Evolutionary conservation across 2,797 vertebrate genomes (phyloP).

Genomic region (Gallinago stenura): DNA sequence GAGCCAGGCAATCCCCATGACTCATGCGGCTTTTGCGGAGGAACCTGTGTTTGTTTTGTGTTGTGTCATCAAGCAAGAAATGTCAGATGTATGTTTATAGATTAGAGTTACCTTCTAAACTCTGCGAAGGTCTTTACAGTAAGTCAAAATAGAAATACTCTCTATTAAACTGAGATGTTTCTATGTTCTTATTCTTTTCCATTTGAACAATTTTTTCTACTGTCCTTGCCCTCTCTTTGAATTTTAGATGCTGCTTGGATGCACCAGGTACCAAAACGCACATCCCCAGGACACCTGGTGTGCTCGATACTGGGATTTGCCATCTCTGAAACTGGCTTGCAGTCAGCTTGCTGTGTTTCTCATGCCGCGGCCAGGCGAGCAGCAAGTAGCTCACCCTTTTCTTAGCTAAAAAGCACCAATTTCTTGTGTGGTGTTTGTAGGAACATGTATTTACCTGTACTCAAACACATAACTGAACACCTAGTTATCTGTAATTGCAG

Average conservation of each 20-base stretch:
- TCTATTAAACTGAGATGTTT: background rate
- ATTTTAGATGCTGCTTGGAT: background rate
- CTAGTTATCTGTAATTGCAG: background rate
- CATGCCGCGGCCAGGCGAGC: rapidly evolving
- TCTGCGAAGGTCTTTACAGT: background rate
- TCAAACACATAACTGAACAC: background rate
- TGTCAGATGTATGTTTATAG: conserved; percentile 13
- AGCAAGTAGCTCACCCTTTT: background rate
- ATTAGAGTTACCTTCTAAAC: conserved; percentile 10
- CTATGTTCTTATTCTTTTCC: background rate
- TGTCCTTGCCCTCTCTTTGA: background rate
- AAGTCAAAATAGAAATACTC: background rate
- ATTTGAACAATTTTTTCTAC: background rate
- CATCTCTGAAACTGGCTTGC: background rate
- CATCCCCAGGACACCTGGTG: rapidly evolving
- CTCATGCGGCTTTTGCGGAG: background rate
- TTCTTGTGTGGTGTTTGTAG: background rate
- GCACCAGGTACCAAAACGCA: rapidly evolving
- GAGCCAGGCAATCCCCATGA: background rate
- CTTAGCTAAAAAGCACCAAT: rapidly evolving
- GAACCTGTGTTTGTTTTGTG: background rate
- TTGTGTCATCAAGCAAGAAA: conserved; percentile 52
- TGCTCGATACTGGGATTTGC: background rate
- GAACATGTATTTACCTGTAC: background rate
- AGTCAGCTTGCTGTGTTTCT: background rate